Conservation (phyloP, 2,113 vertebrate species). For the Fulmarus glacialis region DNA sequence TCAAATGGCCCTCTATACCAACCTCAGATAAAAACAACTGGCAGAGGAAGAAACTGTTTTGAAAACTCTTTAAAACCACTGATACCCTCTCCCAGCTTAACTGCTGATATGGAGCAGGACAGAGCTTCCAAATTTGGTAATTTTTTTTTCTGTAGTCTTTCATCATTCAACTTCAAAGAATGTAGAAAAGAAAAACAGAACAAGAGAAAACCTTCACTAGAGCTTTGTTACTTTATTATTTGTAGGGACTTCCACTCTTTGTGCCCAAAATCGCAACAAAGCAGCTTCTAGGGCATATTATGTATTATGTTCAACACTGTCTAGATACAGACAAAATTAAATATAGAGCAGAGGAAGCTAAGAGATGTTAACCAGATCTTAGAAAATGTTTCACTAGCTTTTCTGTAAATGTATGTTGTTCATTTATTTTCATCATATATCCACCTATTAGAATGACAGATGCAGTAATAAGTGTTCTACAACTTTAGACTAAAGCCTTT, state of each 20-base stretch:
- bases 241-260: neutral
- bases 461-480: neutral
- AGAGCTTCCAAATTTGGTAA: neutral
- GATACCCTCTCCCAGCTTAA: neutral
- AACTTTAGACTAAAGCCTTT: slow-evolving; percentile 9
- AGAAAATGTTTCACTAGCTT: neutral
- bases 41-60: neutral
- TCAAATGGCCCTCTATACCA: neutral
- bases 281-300: neutral
- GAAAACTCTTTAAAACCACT: neutral
- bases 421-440: slow-evolving; percentile 6
- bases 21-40: neutral
- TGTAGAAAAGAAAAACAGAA: neutral
- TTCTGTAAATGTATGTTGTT: neutral
- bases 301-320: neutral
- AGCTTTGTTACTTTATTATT: neutral
- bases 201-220: neutral
- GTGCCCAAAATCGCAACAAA: neutral
- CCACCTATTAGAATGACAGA: neutral
- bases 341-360: neutral
- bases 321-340: neutral
- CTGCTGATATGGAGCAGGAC: neutral
- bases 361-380: neutral
- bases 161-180: neutral
- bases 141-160: neutral